Percentiles rank a stretch among this genome's conserved stretches.
Evolutionary conservation across 2,888 invertebrate genomes (phyloP).

Genomic region (Drosophila lacicola): DNA sequence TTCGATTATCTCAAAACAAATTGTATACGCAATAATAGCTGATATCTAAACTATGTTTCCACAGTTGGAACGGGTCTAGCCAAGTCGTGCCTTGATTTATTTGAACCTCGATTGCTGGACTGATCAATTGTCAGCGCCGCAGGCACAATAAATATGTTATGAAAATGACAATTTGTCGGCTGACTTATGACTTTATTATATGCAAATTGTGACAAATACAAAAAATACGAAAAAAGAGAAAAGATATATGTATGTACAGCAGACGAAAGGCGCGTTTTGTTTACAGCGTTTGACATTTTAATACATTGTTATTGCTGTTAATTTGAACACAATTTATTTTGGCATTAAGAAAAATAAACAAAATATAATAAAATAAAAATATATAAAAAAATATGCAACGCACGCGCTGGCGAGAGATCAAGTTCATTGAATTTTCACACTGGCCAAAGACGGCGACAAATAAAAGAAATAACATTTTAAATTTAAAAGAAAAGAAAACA

Average conservation of each 20-base stretch:
- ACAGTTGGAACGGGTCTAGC: constrained; percentile 15
- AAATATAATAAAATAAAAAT: constrained; percentile 11
- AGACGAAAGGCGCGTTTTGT: neutral
- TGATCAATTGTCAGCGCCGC: constrained; percentile 40
- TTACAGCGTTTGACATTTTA: constrained; percentile 59
- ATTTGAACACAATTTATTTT: constrained; percentile 59
- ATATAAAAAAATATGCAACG: constrained; percentile 44
- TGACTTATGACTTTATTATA: constrained; percentile 75
- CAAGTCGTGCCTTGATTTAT: constrained; percentile 26
- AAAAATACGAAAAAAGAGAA: constrained; percentile 13
- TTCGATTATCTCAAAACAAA: too few species aligned
- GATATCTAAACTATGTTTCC: neutral
- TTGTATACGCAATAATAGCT: neutral
- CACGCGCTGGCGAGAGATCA: constrained; percentile 73
- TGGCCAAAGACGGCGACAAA: constrained; percentile 37
- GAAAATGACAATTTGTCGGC: constrained; percentile 67
- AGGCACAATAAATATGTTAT: constrained; percentile 62
- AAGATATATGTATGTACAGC: neutral
- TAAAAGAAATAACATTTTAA: constrained; percentile 6
- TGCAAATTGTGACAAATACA: constrained; percentile 68
- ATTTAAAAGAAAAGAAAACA: constrained; percentile 6
- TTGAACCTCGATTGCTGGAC: neutral
- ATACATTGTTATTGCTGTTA: constrained; percentile 60
- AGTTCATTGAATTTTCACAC: constrained; percentile 81
- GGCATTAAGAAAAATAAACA: constrained; percentile 12